phyloP scores from a whole-genome alignment of 2,797 vertebrate genomes.

The Acestrorhynchus altus region DNA sequence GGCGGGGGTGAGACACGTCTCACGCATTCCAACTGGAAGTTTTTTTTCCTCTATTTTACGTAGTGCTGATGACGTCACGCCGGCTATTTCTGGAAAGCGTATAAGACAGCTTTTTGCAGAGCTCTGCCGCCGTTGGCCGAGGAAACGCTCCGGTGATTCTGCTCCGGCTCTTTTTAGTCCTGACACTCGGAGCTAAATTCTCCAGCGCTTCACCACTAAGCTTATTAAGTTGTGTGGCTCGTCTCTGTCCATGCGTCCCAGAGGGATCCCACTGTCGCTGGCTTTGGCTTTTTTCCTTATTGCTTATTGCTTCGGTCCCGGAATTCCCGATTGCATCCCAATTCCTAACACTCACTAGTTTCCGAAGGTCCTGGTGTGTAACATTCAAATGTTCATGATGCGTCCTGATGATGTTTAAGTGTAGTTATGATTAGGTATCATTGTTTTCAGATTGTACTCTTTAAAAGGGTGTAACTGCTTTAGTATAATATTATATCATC shows the following conservation, averaged over 20 bases:
- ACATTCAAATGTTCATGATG: too few relatives aligned
- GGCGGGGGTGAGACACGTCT: constrained; percentile 32
- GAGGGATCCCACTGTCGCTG: background rate
- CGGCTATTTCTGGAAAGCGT: constrained; percentile 73
- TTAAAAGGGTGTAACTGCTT: too few relatives aligned
- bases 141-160: constrained; percentile 23
- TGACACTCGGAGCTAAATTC: constrained; percentile 10
- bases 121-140: constrained; percentile 50
- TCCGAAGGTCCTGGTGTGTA: too few relatives aligned
- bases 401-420: too few relatives aligned
- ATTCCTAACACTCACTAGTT: too few relatives aligned
- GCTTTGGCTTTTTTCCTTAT: background rate
- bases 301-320: too few relatives aligned
- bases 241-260: background rate
- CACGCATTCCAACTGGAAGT: constrained; percentile 58
- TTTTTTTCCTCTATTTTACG: constrained; percentile 59
- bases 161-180: background rate
- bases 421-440: too few relatives aligned
- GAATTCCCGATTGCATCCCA: too few relatives aligned
- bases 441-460: too few relatives aligned
- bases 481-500: too few relatives aligned
- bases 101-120: constrained; percentile 51
- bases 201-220: constrained; percentile 24
- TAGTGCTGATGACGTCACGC: constrained; percentile 73
- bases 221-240: background rate